Conservation (phyloP, 2,888 invertebrate genomes). For the Ypsolopha scabrella region DNA sequence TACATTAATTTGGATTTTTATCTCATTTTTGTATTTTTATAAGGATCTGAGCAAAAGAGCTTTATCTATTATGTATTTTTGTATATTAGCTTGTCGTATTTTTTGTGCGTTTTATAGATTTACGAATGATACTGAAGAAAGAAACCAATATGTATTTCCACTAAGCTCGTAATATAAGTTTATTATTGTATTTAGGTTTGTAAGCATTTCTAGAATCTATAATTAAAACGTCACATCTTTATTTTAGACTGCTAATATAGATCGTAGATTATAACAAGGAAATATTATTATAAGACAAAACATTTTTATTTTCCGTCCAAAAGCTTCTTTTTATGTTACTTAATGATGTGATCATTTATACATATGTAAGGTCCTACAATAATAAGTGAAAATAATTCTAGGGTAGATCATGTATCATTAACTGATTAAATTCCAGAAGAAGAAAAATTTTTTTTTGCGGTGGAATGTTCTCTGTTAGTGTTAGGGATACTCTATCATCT, state of each 20-base stretch:
- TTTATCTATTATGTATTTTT: too few species aligned
- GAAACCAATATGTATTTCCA: background rate
- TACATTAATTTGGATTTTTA: too few species aligned
- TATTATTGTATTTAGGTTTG: slow-evolving; percentile 5
- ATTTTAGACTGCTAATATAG: slow-evolving; percentile 23
- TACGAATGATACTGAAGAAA: background rate
- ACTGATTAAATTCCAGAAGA: too few species aligned
- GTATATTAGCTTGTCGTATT: slow-evolving; percentile 5
- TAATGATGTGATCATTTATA: slow-evolving; percentile 24
- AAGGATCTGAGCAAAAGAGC: too few species aligned
- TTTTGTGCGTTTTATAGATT: slow-evolving; percentile 1
- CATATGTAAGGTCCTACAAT: too few species aligned
- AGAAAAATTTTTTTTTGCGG: too few species aligned
- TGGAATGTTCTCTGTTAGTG: too few species aligned
- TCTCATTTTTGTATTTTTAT: too few species aligned
- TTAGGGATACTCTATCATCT: too few species aligned
- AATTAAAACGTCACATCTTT: slow-evolving; percentile 8
- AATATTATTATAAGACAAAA: slow-evolving; percentile 14
- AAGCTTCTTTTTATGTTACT: slow-evolving; percentile 24
- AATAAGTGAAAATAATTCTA: too few species aligned
- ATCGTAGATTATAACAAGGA: slow-evolving; percentile 8
- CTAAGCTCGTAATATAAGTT: background rate
- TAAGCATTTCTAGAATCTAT: background rate
- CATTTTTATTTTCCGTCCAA: slow-evolving; percentile 51
- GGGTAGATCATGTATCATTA: too few species aligned